phyloP scores from a whole-genome alignment of 2,888 invertebrate genomes.

The Athrips mouffetella region DNA sequence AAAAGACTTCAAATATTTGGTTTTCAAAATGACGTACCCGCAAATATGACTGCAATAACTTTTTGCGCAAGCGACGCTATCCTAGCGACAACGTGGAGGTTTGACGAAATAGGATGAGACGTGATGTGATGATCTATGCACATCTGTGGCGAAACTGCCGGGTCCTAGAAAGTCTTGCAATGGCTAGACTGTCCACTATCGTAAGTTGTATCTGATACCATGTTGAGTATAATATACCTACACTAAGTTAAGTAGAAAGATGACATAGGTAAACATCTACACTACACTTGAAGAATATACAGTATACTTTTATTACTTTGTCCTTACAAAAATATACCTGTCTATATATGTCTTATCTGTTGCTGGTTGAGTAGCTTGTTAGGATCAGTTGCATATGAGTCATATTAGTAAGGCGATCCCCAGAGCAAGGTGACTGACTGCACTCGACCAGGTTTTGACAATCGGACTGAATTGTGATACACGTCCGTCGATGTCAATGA shows the following conservation, averaged over 20 bases:
- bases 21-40: constrained; percentile 9
- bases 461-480: constrained; percentile 11
- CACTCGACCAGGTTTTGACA: constrained; percentile 7
- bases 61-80: constrained; percentile 5
- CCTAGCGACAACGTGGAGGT: constrained; percentile 3
- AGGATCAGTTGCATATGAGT: constrained; percentile 36
- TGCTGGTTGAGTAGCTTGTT: not conserved
- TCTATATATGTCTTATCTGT: not conserved
- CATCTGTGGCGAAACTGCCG: not conserved
- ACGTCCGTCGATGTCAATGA: constrained; percentile 1
- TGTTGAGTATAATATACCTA: too few species aligned
- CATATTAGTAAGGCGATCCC: constrained; percentile 51
- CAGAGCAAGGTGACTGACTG: constrained; percentile 48
- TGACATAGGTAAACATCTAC: too few species aligned
- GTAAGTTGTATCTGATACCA: too few species aligned
- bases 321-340: too few species aligned
- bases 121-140: constrained; percentile 4
- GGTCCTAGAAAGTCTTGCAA: too few species aligned
- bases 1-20: constrained; percentile 1
- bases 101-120: constrained; percentile 2
- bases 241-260: too few species aligned
- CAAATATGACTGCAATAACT: constrained; percentile 6
- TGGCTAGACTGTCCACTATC: too few species aligned
- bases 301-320: too few species aligned
- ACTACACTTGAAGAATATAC: too few species aligned